Conservation (phyloP, 2,888 invertebrate genomes). For the Campoplex nolae region DNA sequence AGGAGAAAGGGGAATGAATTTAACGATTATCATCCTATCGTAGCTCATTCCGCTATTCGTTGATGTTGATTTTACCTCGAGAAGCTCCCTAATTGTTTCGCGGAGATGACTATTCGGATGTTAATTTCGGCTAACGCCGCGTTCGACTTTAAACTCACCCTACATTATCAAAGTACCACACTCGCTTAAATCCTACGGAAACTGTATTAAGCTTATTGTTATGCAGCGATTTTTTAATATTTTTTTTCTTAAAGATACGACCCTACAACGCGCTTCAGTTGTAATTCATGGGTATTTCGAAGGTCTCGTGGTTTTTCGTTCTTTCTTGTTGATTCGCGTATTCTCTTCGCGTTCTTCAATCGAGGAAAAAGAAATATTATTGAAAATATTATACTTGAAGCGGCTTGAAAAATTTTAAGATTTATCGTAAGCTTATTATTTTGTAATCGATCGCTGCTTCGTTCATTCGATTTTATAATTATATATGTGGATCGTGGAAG, state of each 20-base stretch:
- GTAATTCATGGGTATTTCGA: conserved; percentile 31
- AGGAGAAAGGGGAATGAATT: neutral
- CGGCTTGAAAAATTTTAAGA: conserved; percentile 33
- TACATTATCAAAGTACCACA: conserved; percentile 41
- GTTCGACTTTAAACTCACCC: conserved; percentile 9
- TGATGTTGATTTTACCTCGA: neutral
- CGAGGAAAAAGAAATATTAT: neutral
- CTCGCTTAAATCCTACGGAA: conserved; percentile 53
- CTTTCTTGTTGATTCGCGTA: neutral
- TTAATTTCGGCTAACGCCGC: neutral
- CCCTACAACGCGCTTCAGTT: neutral
- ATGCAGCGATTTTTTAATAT: conserved; percentile 39
- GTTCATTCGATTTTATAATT: neutral
- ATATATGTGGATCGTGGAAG: conserved; percentile 3
- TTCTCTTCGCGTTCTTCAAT: conserved; percentile 10
- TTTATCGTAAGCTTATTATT: conserved; percentile 12
- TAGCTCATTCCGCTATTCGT: neutral
- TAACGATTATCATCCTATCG: neutral
- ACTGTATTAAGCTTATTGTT: conserved; percentile 55
- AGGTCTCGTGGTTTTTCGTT: conserved; percentile 46
- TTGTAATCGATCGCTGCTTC: neutral
- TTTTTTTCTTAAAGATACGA: conserved; percentile 2
- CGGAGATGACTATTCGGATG: neutral
- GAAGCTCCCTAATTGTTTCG: neutral
- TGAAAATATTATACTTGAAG: neutral